Conservation (phyloP, 2,113 vertebrate genomes). For the Mormoops blainvillei region DNA sequence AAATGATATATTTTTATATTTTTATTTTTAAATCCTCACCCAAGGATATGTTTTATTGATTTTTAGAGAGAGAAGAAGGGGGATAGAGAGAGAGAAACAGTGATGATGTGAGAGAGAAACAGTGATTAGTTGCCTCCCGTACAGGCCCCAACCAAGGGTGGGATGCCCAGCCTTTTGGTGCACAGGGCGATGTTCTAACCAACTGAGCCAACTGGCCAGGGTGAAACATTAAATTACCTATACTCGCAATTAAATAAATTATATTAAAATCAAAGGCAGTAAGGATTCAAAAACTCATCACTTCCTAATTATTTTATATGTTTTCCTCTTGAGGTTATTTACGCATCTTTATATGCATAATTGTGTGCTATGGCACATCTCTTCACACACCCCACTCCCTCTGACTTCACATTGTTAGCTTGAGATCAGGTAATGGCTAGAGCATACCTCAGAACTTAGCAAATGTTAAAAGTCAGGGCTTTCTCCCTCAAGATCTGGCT, state of each 20-base stretch:
- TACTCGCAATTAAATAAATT: neutral
- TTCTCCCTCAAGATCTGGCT: neutral
- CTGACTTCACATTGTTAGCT: neutral
- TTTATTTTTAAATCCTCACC: no score
- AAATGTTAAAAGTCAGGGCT: neutral
- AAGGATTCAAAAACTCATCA: neutral
- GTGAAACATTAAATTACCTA: neutral
- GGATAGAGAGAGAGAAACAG: no score
- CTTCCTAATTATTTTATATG: neutral
- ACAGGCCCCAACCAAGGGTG: no score
- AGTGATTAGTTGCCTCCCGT: no score
- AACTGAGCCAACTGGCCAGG: no score
- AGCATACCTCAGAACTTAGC: neutral
- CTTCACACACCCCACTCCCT: neutral
- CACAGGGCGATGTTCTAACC: no score
- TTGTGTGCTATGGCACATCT: neutral
- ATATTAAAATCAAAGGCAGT: neutral
- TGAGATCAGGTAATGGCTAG: neutral
- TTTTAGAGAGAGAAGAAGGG: no score
- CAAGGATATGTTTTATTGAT: no score
- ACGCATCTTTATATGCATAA: neutral
- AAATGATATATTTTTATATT: neutral
- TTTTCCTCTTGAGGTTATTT: neutral
- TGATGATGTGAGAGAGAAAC: no score
- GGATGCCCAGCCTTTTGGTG: no score